Conservation (phyloP, 1,140 invertebrate species). For the Achatina immaculata region DNA sequence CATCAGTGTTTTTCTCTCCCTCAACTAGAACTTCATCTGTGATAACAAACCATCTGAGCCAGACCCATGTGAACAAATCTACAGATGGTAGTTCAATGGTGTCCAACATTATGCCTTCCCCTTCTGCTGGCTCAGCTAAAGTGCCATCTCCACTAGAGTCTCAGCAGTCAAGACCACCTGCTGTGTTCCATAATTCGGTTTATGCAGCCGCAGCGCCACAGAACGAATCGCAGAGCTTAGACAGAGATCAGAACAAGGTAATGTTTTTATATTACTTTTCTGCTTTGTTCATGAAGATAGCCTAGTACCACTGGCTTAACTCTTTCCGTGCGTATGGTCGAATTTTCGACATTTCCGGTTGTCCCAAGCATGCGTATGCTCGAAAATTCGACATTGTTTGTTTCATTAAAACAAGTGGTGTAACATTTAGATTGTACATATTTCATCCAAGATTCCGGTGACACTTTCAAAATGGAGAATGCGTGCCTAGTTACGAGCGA, state of each 20-base stretch:
- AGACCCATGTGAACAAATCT: conserved; percentile 40
- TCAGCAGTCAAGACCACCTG: conserved; percentile 51
- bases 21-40: conserved; percentile 24
- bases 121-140: conserved; percentile 45
- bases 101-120: conserved; percentile 50
- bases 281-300: too few relatives aligned
- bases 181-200: conserved; percentile 61
- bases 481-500: too few relatives aligned
- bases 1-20: too few relatives aligned
- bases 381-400: too few relatives aligned
- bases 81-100: conserved; percentile 53
- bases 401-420: too few relatives aligned
- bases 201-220: conserved; percentile 60
- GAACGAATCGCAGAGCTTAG: conserved; percentile 46
- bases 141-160: conserved; percentile 43
- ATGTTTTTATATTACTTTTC: conserved; percentile 20
- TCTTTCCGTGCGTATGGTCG: too few relatives aligned
- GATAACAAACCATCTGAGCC: conserved; percentile 54
- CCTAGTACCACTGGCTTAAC: too few relatives aligned
- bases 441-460: too few relatives aligned
- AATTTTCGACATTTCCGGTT: too few relatives aligned
- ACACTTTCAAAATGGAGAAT: too few relatives aligned
- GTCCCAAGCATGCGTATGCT: too few relatives aligned
- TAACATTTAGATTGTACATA: too few relatives aligned
- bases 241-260: conserved; percentile 41